phyloP scores from a whole-genome alignment of 2,888 invertebrate species.

The Himalopsyche kuldschensis region DNA sequence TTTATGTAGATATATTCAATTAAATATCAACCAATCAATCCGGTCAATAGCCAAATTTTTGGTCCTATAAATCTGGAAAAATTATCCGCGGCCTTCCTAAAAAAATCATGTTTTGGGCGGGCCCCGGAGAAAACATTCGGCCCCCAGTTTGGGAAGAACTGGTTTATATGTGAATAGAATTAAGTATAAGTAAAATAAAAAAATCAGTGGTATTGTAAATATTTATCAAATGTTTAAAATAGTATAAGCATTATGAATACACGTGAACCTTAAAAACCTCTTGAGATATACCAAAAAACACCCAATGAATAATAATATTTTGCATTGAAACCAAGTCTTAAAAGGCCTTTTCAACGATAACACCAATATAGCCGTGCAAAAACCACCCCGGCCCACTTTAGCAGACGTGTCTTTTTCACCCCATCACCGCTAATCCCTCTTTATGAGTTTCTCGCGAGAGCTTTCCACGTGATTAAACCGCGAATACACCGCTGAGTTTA shows the following conservation, averaged over 20 bases:
- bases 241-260: neutral
- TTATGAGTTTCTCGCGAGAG: constrained; percentile 39
- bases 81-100: no score
- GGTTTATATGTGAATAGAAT: no score
- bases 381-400: neutral
- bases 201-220: no score
- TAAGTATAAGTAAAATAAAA: no score
- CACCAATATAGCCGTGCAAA: constrained; percentile 12
- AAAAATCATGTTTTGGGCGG: no score
- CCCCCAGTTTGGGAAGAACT: no score
- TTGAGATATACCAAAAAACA: neutral
- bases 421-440: constrained; percentile 32
- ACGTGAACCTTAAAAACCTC: neutral
- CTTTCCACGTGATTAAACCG: constrained; percentile 39
- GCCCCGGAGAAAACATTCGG: no score
- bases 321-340: neutral
- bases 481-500: constrained; percentile 18
- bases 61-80: no score
- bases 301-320: neutral
- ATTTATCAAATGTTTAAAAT: no score
- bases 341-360: neutral
- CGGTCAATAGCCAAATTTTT: no score
- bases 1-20: no score
- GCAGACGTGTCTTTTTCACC: constrained; percentile 15
- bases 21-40: no score